Evolutionary conservation across 2,888 invertebrate genomes (phyloP), one percentile per base, ranked within the genome.

Genomic region (Cephalotes varians): DNA sequence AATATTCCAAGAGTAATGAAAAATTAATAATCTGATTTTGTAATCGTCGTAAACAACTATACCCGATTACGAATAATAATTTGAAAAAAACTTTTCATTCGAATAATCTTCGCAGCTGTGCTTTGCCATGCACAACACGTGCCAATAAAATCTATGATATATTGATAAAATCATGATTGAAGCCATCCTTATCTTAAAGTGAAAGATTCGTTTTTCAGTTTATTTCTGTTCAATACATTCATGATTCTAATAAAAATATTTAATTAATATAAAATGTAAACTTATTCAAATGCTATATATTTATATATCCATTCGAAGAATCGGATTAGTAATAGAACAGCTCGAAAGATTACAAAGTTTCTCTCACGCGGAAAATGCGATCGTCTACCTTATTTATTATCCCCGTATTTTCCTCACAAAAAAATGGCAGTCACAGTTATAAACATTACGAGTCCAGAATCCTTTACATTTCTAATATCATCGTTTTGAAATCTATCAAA

Each of bases 91-190:
- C 85, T 82, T 87, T 89, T 86, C 85, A 86, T 89, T 83, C 80
- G 74, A 93, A 91, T 93, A 92, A 93, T 93, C 88, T 90, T 85
- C 83, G 86, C 93, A 93, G 93, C 93, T 93, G 93, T 86, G 90
- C 79, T 89, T 56, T 88, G 90, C 85, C 90, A 92, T 91, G 92
- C 92, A 88, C 88, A 84, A 74, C 73, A 81, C 88, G 80, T 82
- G n/a, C n/a, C n/a, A n/a, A n/a, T n/a, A n/a, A n/a, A n/a, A n/a
- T n/a, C n/a, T n/a, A n/a, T n/a, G n/a, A n/a, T n/a, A n/a, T n/a
- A n/a, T n/a, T n/a, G n/a, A n/a, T n/a, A n/a, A n/a, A n/a, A n/a
- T n/a, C n/a, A n/a, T n/a, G n/a, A n/a, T n/a, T n/a, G n/a, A n/a
- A n/a, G n/a, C n/a, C n/a, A n/a, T n/a, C n/a, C n/a, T n/a, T n/a